Evolutionary conservation across 2,113 vertebrate genomes (phyloP).

Genomic region (Tylochromis polylepis): DNA sequence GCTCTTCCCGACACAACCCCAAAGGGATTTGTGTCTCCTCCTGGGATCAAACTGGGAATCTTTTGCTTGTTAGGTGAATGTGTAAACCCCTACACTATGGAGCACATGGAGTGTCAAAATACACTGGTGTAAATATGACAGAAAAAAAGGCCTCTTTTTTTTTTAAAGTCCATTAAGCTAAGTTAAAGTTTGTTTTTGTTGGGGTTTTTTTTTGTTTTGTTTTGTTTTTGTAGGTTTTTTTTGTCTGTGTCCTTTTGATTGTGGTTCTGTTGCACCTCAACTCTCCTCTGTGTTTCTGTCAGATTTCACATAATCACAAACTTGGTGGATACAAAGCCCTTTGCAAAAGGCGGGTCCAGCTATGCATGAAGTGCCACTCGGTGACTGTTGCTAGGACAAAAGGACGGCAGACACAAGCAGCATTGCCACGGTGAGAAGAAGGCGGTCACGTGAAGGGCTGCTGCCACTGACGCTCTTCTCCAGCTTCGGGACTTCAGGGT

Average conservation of each 20-base stretch:
- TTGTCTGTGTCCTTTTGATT: neutral
- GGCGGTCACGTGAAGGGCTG: constrained; percentile 88
- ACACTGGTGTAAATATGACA: constrained; percentile 36
- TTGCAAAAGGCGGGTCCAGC: constrained; percentile 48
- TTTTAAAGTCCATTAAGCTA: constrained; percentile 19
- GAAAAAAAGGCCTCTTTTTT: constrained; percentile 61
- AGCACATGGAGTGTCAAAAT: constrained; percentile 18
- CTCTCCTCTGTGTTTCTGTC: neutral
- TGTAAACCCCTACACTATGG: neutral
- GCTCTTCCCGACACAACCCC: neutral
- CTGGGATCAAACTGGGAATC: neutral
- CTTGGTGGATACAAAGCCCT: constrained; percentile 44
- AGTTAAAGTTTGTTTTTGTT: constrained; percentile 5
- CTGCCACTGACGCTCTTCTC: constrained; percentile 97
- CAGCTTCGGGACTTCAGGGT: constrained; percentile 89
- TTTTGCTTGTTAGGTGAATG: neutral
- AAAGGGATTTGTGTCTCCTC: neutral
- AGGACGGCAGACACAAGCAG: constrained; percentile 80
- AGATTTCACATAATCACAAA: constrained; percentile 6
- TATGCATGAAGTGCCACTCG: neutral
- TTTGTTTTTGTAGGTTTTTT: neutral
- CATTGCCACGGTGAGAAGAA: constrained; percentile 83
- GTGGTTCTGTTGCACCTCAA: neutral
- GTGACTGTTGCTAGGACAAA: constrained; percentile 82
- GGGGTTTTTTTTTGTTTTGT: neutral